Evolutionary conservation across 2,113 vertebrate genomes (phyloP).

Genomic region (Corythornis madagascariensis): DNA sequence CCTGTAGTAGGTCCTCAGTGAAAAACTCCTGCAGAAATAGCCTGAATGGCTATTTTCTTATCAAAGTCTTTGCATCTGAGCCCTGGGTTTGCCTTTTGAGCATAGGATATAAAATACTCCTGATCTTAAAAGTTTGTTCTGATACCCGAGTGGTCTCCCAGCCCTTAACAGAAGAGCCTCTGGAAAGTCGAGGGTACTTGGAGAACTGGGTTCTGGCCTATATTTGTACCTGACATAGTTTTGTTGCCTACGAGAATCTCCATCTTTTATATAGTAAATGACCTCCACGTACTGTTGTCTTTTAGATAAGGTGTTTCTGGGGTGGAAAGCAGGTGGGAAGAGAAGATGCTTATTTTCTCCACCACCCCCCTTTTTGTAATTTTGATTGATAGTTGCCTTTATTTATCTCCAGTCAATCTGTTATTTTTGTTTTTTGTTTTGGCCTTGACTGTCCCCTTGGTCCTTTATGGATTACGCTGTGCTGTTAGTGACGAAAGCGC

Average conservation of each 20-base stretch:
- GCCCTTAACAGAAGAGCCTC: background rate
- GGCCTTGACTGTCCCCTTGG: constrained; percentile 39
- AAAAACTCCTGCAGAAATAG: background rate
- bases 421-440: background rate
- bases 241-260: background rate
- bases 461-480: constrained; percentile 24
- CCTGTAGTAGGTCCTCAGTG: background rate
- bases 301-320: background rate
- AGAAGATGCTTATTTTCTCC: background rate
- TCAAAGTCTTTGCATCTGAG: background rate
- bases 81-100: background rate
- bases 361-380: background rate
- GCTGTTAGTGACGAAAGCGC: constrained; percentile 51
- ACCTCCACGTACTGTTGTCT: background rate
- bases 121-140: background rate
- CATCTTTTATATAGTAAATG: constrained; percentile 29
- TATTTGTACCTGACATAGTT: constrained; percentile 45
- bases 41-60: background rate
- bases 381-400: background rate
- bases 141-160: background rate
- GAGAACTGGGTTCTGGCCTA: constrained; percentile 36
- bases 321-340: background rate
- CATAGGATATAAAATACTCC: background rate
- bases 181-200: constrained; percentile 35
- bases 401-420: background rate